Evolutionary conservation across 2,113 vertebrate genomes (phyloP), one percentile per base, ranked within the genome.

Genomic region (Pygathrix nemaeus): DNA sequence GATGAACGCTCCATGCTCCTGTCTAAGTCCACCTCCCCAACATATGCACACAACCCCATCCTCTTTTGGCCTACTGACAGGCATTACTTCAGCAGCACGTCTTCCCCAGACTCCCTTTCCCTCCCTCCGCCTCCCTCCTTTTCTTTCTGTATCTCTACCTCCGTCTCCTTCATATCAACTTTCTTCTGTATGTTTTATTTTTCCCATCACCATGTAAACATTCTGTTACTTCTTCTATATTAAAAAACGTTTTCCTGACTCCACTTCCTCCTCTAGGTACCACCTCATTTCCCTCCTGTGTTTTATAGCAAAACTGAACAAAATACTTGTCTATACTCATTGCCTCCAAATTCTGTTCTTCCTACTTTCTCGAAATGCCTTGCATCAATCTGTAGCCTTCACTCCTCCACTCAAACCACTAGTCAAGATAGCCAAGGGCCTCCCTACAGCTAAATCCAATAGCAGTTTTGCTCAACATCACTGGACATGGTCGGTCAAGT

Each of bases 291-390:
- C 55, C 94, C 59, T 95, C 64, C 81, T 93, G 38, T 40, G 30
- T 70, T 80, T 91, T 76, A 82, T 48, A 57, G 4, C 8, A 91
- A 94, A 90, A 6, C 48, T 78, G 3, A 73, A 20, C 25, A 68
- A 88, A 88, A 90, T 23, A n/a, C 73, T 75, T 91, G 13, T 88
- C 72, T 93, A 21, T 57, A 82, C 4, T 45, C 38, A 52, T 35
- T 59, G 57, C 17, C 75, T 93, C 57, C 68, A 91, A 38, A 32
- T 94, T 89, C 59, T 94, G 32, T 83, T 85, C n/a, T 78, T 38
- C 61, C 25, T 61, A 18, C 89, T 93, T 89, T 87, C 59, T 85
- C 85, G 21, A 88, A 90, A 94, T 52, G n/a, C 43, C n/a, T 91
- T 66, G 17, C 32, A 12, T 85, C 43, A 52, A n/a, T 32, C 7